These are phyloP conservation scores for Cheilosia urbana DNA, from an alignment of 2,888 invertebrate species.

Conservation along the genomic window DNA sequence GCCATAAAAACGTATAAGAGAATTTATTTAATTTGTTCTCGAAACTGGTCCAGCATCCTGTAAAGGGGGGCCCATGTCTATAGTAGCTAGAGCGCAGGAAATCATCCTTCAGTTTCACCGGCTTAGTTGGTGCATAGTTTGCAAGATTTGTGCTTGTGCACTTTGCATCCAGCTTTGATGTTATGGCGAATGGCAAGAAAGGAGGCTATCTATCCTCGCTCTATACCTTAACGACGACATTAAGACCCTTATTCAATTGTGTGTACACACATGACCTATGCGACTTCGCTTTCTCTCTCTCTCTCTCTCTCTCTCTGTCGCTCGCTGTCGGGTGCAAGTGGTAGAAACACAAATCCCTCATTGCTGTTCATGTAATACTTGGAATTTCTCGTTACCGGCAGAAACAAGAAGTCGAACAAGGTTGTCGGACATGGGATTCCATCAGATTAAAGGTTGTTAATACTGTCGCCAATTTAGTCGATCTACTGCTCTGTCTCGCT, in stretches of 20 bases:
- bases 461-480: constrained; percentile 79
- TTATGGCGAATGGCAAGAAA: neutral
- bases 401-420: constrained; percentile 77
- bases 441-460: constrained; percentile 79
- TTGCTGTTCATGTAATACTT: constrained; percentile 58
- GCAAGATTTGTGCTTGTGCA: constrained; percentile 44
- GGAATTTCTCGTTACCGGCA: constrained; percentile 65
- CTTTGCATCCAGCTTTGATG: constrained; percentile 47
- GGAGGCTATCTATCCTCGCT: constrained; percentile 42
- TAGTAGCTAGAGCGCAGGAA: constrained; percentile 57
- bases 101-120: constrained; percentile 58
- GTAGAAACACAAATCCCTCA: constrained; percentile 66
- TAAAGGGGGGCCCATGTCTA: constrained; percentile 1
- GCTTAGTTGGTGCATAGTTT: constrained; percentile 19
- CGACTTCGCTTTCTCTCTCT: constrained; percentile 7
- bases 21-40: constrained; percentile 65
- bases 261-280: constrained; percentile 70
- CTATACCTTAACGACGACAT: constrained; percentile 63
- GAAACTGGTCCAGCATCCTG: constrained; percentile 69
- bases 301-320: neutral
- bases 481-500: constrained; percentile 45
- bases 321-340: constrained; percentile 7
- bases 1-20: constrained; percentile 31
- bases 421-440: constrained; percentile 78
- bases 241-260: constrained; percentile 69